phyloP scores from a whole-genome alignment of 2,113 vertebrate species.

The Lanius collurio region DNA sequence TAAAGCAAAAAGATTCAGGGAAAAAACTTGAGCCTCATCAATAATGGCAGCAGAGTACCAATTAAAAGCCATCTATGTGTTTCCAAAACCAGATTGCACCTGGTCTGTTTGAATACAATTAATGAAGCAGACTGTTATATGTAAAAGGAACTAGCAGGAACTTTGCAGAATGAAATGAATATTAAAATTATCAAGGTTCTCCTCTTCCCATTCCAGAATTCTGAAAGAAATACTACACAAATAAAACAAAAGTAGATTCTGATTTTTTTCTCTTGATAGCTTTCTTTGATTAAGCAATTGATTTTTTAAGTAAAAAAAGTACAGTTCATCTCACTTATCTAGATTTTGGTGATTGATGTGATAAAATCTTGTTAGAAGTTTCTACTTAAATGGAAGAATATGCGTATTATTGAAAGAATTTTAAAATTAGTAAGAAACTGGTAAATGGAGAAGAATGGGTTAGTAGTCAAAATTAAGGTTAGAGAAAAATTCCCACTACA shows the following conservation, averaged over 20 bases:
- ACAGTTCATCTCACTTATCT: accelerated
- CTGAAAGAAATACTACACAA: not conserved
- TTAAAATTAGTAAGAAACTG: not conserved
- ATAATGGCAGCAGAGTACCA: not conserved
- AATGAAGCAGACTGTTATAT: not conserved
- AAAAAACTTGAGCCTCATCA: not conserved
- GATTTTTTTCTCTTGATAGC: not conserved
- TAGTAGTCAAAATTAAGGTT: not conserved
- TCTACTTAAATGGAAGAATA: not conserved
- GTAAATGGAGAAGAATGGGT: not conserved
- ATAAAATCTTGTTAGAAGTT: not conserved
- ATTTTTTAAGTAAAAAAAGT: not conserved
- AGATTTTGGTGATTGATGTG: not conserved
- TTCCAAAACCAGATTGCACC: not conserved
- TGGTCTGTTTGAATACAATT: not conserved
- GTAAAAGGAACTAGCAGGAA: not conserved
- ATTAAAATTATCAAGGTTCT: not conserved
- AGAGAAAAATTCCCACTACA: not conserved
- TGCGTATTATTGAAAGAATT: not conserved
- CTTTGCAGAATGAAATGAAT: not conserved
- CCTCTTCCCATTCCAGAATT: not conserved
- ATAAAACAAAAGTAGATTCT: not conserved
- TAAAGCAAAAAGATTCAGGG: not conserved
- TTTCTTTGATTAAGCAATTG: not conserved
- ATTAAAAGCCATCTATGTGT: not conserved